Evolutionary conservation across 2,888 invertebrate genomes (phyloP), one percentile per base, ranked within the genome.

Genomic region (Xanthorhoe designata): DNA sequence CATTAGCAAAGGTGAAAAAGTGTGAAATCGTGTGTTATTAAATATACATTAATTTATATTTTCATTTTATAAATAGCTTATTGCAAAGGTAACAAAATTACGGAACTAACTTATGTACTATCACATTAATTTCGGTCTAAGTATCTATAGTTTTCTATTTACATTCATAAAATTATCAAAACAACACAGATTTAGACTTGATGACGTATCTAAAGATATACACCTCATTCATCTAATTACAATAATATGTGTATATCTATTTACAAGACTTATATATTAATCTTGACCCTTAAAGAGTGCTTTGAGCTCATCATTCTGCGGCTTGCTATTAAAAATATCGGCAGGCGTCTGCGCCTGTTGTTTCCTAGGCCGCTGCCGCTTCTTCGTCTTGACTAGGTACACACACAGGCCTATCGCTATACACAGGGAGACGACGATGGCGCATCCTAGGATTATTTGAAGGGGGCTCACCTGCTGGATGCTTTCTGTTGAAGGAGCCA

Each of bases 301-400:
- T 88, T 68, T 68, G 6, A 58, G 88, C 61, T 92, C 92, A 54
- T 86, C 89, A 54, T 84, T 79, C 8, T 73, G 73, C 2, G 88
- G 88, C 59, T 87, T 91, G 1, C 76, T 71, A 42, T 80, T 80
- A 45, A 73, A 84, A n/a, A 82, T 74, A 54, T 93, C 93, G 0
- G 75, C 24, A 0, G 84, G 78, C 67, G 86, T 87, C 69, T 93
- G 93, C 13, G 93, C 73, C 89, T 0, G 88, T 85, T 49, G 87
- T 0, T 85, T 74, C 42, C 89, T 78, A 6, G 18, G 53, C 50
- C 82, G 77, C 72, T 90, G 83, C 64, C 83, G 75, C 59, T 87
- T 82, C 50, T 90, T 79, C 0, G 86, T 90, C 69, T 79, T 83
- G 0, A 92, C 75, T 1, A 94, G 80, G 76, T 93, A 92, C 0